Percentiles rank a stretch among this genome's conserved stretches.
Conservation (phyloP, 2,888 invertebrate species). For the Cenopis cana region DNA sequence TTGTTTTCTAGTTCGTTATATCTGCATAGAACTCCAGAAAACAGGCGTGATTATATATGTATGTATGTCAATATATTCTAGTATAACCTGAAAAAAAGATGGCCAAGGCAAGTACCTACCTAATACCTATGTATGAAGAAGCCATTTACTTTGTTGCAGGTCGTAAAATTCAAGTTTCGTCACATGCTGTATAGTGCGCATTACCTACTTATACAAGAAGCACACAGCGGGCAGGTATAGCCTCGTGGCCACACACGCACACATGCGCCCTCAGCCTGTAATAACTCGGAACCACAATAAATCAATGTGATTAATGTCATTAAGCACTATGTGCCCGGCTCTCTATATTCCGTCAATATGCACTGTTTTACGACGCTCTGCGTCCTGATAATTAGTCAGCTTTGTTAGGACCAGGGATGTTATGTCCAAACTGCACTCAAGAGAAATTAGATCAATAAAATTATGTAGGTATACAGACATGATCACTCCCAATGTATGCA, state of each 20-base stretch:
- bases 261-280: constrained; percentile 80
- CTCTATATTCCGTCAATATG: constrained; percentile 86
- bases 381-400: constrained; percentile 84
- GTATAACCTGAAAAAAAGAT: neutral
- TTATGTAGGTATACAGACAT: constrained; percentile 62
- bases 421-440: constrained; percentile 60
- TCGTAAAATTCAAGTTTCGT: constrained; percentile 54
- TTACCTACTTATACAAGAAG: constrained; percentile 78
- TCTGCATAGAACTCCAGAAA: no score
- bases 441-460: constrained; percentile 67
- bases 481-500: constrained; percentile 55
- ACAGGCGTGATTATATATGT: no score
- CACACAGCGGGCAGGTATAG: constrained; percentile 61
- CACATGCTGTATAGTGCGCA: constrained; percentile 73
- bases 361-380: constrained; percentile 84
- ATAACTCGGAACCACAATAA: constrained; percentile 86
- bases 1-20: no score
- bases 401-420: constrained; percentile 81
- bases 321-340: constrained; percentile 85
- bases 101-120: neutral
- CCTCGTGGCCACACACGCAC: constrained; percentile 60
- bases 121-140: neutral
- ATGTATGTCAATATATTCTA: no score
- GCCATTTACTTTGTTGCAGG: neutral
- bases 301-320: constrained; percentile 86